A percentile compares a stretch with the other conserved stretches of the same genome.
phyloP scores from a whole-genome alignment of 2,888 invertebrate genomes.

The Synergus itoensis region DNA sequence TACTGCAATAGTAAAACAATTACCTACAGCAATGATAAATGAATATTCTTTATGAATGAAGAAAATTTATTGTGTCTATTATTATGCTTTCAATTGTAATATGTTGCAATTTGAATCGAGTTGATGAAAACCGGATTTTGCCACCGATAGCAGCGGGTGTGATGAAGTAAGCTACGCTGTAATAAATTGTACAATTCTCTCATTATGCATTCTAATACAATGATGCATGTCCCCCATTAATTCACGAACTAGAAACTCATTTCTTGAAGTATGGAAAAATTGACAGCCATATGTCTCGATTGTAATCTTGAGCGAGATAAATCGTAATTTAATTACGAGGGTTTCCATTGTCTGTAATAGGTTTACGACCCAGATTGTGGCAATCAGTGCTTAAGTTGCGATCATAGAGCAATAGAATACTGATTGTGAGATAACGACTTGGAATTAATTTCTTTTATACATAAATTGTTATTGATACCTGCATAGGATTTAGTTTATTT shows the following conservation, averaged over 20 bases:
- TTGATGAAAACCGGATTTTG: not conserved
- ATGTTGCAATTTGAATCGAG: not conserved
- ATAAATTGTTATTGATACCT: constrained; percentile 2
- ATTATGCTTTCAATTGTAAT: not conserved
- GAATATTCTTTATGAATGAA: not conserved
- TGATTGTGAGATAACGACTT: not conserved
- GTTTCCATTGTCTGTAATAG: constrained; percentile 12
- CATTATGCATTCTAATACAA: not conserved
- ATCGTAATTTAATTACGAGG: constrained; percentile 35
- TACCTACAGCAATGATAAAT: not conserved
- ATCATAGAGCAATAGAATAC: not conserved
- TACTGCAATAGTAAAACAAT: not conserved
- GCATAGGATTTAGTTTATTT: not conserved
- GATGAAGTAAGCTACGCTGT: not conserved
- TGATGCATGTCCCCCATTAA: not conserved
- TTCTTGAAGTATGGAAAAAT: not conserved
- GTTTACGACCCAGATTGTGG: not conserved
- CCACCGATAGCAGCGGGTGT: not conserved
- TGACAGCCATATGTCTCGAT: not conserved
- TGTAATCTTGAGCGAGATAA: constrained; percentile 4
- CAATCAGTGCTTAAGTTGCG: not conserved
- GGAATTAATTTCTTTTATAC: not conserved
- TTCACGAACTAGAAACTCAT: not conserved
- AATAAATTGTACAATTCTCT: not conserved
- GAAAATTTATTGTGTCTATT: not conserved